These are phyloP conservation scores for Garra rufa DNA, from an alignment of 2,113 vertebrate species.

Conservation along the genomic window DNA sequence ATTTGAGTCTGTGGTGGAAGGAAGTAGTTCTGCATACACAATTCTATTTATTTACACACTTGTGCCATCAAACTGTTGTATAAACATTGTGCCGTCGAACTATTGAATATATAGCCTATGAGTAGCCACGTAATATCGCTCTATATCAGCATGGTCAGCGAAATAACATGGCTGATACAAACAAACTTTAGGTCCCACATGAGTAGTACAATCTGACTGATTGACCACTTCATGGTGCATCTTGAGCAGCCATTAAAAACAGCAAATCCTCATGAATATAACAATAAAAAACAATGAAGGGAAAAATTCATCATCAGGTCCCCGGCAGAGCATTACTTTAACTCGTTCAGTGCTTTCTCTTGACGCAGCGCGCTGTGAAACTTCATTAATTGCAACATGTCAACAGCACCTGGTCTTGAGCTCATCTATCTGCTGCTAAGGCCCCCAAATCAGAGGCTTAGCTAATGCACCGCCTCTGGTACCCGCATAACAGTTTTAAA, in stretches of 20 bases:
- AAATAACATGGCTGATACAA: neutral
- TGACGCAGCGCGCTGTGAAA: constrained; percentile 9
- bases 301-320: constrained; percentile 22
- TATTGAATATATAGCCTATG: no score
- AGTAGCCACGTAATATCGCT: no score
- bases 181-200: neutral
- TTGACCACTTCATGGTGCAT: constrained; percentile 15
- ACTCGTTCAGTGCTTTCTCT: constrained; percentile 33
- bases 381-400: constrained; percentile 56
- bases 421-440: constrained; percentile 43
- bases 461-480: constrained; percentile 60
- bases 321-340: constrained; percentile 43
- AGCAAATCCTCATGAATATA: constrained; percentile 31
- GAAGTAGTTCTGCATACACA: no score
- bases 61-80: no score
- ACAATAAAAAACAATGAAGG: constrained; percentile 16
- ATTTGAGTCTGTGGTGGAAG: no score
- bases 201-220: neutral
- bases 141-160: no score
- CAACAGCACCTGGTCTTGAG: constrained; percentile 52
- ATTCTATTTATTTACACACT: no score
- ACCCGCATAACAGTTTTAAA: constrained; percentile 53
- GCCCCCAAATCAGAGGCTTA: constrained; percentile 48
- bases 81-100: no score
- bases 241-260: constrained; percentile 41